phyloP scores from a whole-genome alignment of 1,140 invertebrate genomes.

The Zophobas morio region DNA sequence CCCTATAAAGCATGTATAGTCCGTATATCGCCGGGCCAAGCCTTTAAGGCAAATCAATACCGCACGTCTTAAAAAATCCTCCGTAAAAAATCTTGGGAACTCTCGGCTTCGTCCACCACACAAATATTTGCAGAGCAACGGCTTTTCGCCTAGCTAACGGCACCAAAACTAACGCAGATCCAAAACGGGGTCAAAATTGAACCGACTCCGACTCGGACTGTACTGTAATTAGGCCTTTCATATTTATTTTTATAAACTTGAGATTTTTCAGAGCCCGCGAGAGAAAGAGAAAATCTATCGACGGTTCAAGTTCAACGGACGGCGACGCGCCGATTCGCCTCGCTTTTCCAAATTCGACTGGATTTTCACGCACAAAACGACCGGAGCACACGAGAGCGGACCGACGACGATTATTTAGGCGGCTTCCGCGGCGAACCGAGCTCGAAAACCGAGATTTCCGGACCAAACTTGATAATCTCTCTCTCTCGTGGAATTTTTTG shows the following conservation, averaged over 20 bases:
- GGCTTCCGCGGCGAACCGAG: constrained; percentile 12
- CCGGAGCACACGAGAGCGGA: constrained; percentile 9
- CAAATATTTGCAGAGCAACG: constrained; percentile 50
- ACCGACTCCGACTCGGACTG: constrained; percentile 59
- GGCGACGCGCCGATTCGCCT: constrained; percentile 17
- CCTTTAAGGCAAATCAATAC: constrained; percentile 68
- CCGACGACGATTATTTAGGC: constrained; percentile 20
- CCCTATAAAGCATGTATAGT: constrained; percentile 66
- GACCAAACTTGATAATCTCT: constrained; percentile 46
- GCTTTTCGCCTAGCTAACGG: constrained; percentile 63
- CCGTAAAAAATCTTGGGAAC: constrained; percentile 62
- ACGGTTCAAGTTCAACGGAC: constrained; percentile 44
- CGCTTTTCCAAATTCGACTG: neutral
- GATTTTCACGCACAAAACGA: constrained; percentile 21
- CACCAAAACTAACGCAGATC: constrained; percentile 62
- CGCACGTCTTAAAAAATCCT: constrained; percentile 66
- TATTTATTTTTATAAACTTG: constrained; percentile 67
- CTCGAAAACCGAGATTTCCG: constrained; percentile 24
- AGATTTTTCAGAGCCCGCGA: constrained; percentile 64
- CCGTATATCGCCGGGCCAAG: constrained; percentile 66
- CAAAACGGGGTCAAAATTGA: constrained; percentile 66
- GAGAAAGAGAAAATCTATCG: constrained; percentile 63
- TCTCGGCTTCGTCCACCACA: constrained; percentile 56
- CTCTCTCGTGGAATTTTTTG: constrained; percentile 40
- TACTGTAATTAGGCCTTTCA: constrained; percentile 65